These are phyloP conservation scores for Jordanella pulchra DNA, from an alignment of 2,797 vertebrate genomes.

Conservation along the genomic window DNA sequence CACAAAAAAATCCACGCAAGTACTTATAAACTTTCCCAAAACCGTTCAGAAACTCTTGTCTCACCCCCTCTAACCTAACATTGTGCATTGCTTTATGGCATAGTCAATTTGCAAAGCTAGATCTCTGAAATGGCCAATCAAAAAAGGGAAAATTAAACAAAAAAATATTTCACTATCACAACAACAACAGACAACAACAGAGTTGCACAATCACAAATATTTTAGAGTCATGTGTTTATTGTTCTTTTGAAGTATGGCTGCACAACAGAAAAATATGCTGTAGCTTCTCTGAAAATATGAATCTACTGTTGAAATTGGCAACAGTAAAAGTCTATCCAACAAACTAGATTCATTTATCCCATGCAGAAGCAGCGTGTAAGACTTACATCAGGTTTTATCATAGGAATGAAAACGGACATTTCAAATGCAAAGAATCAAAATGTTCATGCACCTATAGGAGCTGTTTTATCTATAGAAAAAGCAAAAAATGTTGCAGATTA, in stretches of 20 bases:
- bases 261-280: not conserved
- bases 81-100: no score
- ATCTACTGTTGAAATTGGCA: not conserved
- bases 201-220: not conserved
- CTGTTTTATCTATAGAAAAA: no score
- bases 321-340: not conserved
- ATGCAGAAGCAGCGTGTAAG: not conserved
- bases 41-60: not conserved
- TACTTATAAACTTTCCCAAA: not conserved
- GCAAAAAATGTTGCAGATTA: slow-evolving; percentile 9
- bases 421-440: no score
- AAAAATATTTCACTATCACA: not conserved
- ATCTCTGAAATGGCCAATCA: no score
- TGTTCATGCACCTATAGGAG: no score
- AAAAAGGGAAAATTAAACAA: no score
- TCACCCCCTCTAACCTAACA: not conserved
- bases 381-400: no score
- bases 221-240: not conserved
- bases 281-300: not conserved
- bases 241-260: not conserved
- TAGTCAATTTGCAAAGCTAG: no score
- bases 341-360: not conserved
- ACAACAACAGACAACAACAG: not conserved
- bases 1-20: not conserved
- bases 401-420: not conserved